Evolutionary conservation across 2,113 vertebrate genomes (phyloP).

Genomic region (Dryoscopus gambensis): DNA sequence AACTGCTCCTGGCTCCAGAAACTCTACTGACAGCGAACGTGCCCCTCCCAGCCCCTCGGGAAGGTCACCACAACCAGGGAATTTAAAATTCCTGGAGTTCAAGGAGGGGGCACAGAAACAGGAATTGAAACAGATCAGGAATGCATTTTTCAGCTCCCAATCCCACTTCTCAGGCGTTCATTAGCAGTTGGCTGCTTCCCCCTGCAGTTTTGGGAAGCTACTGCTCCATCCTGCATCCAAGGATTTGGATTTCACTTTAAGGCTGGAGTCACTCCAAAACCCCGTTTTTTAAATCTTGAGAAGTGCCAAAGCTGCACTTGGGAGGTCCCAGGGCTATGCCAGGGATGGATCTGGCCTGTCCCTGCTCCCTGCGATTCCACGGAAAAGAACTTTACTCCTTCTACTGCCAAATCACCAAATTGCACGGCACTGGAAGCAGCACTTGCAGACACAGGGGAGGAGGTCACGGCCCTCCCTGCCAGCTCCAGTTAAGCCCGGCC

Average conservation of each 20-base stretch:
- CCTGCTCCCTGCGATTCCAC: neutral
- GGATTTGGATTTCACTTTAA: neutral
- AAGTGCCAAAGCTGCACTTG: neutral
- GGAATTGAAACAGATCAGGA: neutral
- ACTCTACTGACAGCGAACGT: neutral
- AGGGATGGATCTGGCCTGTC: neutral
- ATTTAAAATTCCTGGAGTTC: neutral
- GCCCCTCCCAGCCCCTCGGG: neutral
- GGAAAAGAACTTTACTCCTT: neutral
- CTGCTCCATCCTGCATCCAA: neutral
- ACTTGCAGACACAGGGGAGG: neutral
- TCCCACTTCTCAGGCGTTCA: neutral
- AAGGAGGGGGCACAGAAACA: neutral
- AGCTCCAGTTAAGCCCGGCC: neutral
- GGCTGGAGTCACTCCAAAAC: neutral
- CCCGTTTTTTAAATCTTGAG: neutral
- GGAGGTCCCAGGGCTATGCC: neutral
- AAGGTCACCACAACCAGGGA: neutral
- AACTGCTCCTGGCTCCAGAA: neutral
- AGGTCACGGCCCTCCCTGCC: neutral
- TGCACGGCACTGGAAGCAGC: neutral
- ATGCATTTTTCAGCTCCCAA: neutral
- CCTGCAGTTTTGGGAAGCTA: constrained; percentile 55
- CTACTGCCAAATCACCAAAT: neutral
- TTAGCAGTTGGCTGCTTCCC: constrained; percentile 58